Evolutionary conservation across 2,113 vertebrate genomes (phyloP).

Genomic region (Rhineura floridana): DNA sequence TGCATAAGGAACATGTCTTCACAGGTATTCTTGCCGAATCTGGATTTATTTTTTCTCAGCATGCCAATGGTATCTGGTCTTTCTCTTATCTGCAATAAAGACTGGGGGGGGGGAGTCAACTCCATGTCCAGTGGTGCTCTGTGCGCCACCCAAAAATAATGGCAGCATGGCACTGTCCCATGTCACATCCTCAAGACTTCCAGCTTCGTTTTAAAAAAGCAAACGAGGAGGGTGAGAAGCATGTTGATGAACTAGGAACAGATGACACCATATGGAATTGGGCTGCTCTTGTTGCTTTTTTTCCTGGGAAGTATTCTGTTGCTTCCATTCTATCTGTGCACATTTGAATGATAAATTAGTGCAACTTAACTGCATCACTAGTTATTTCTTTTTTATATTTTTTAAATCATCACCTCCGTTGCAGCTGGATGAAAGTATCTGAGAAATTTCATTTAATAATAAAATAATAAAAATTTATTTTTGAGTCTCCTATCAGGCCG

Average conservation of each 20-base stretch:
- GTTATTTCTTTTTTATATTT: not conserved
- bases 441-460: not conserved
- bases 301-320: not conserved
- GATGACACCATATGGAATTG: not conserved
- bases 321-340: rapidly evolving
- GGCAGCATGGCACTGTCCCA: not conserved
- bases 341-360: not conserved
- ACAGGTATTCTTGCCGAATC: not conserved
- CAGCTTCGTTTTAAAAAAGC: not conserved
- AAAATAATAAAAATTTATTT: no score
- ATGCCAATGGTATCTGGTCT: not conserved
- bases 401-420: not conserved
- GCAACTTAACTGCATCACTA: not conserved
- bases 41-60: not conserved
- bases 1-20: not conserved
- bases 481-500: no score
- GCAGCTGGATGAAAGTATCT: not conserved
- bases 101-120: not conserved
- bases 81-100: not conserved
- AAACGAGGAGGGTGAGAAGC: not conserved
- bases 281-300: not conserved
- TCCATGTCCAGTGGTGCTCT: not conserved
- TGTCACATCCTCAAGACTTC: not conserved
- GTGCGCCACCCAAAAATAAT: not conserved
- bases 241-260: no score